Evolutionary conservation across 2,888 invertebrate genomes (phyloP), one percentile per base, ranked within the genome.

Genomic region (Atrina japonica): DNA sequence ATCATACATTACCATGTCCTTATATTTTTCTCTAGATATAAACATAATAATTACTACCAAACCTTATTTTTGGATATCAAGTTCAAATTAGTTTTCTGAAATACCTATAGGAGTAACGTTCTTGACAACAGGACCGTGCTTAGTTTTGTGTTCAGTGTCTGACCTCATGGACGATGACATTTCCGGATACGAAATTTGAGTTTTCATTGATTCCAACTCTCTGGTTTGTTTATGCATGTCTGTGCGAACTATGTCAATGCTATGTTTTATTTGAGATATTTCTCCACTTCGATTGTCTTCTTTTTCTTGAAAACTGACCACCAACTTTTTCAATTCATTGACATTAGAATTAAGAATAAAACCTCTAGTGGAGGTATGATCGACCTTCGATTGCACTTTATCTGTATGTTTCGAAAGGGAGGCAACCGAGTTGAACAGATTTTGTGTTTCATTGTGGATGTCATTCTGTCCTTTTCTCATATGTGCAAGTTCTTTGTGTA

Each of bases 401-500:
- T 49, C 40, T 18, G 49, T 41, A 14, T 50, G 23, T 41, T 60
- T 49, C 9, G 50, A 35, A 23, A 72, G 27, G 1, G n/a, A 41
- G 18, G 43, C 30, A 7, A 60, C 55, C 16, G 64, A 41, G n/a
- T 61, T 25, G 18, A 73, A 77, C 3, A 86, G 50, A 18, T 72
- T 67, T 5, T 55, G 53, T 2, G 83, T 76, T 25, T 81, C 76
- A 30, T 82, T 82, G 27, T 56, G 64, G 35, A 78, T 25, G 3
- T 63, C 55, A 30, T 71, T 74, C 25, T 83, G 80, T 6, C 73
- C 73, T 18, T 73, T 73, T 53, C 76, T 75, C 29, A 83, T 27
- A 16, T 78, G 73, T 0, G 68, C 59, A 6, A 70, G 79, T 27
- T 85, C 84, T 16, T 79, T 66, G 61, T 82, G 76, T 14, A 89